Percentiles rank a stretch among this genome's conserved stretches.
Evolutionary conservation across 2,888 invertebrate genomes (phyloP).

Genomic region (Brachylomia viminalis): DNA sequence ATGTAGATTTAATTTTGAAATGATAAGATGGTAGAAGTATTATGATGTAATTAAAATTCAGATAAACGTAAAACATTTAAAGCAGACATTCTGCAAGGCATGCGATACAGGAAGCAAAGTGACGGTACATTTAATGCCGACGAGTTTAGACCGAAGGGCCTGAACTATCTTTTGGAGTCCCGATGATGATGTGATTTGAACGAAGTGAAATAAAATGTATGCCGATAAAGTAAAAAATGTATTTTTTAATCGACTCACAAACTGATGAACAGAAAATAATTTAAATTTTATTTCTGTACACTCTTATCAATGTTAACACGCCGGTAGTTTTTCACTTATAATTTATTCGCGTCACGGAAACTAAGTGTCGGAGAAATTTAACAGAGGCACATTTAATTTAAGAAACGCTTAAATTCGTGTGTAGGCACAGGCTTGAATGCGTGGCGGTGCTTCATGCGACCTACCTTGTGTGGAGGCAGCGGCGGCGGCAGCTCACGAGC

Average conservation of each 20-base stretch:
- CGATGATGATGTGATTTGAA: slow-evolving; percentile 20
- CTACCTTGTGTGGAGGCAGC: slow-evolving; percentile 76
- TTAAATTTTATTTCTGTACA: slow-evolving; percentile 24
- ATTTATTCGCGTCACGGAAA: slow-evolving; percentile 67
- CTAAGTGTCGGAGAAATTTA: slow-evolving; percentile 64
- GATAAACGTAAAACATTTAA: slow-evolving; percentile 68
- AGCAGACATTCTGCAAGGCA: slow-evolving; percentile 69
- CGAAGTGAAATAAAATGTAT: neutral
- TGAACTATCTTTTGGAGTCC: neutral
- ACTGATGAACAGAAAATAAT: slow-evolving; percentile 3
- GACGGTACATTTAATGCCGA: slow-evolving; percentile 1
- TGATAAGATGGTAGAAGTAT: neutral
- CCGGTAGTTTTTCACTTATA: slow-evolving; percentile 58
- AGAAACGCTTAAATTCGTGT: slow-evolving; percentile 64
- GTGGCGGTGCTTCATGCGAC: slow-evolving; percentile 83
- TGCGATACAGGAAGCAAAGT: slow-evolving; percentile 73
- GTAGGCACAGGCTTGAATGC: slow-evolving; percentile 69
- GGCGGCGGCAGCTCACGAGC: slow-evolving; percentile 58
- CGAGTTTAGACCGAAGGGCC: neutral
- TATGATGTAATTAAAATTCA: slow-evolving; percentile 54
- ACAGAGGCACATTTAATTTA: slow-evolving; percentile 68
- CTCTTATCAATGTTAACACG: slow-evolving; percentile 20
- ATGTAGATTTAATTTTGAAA: neutral
- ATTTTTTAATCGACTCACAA: neutral
- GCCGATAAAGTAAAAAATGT: neutral